phyloP scores from a whole-genome alignment of 2,113 vertebrate genomes.

The Chunga burmeisteri region DNA sequence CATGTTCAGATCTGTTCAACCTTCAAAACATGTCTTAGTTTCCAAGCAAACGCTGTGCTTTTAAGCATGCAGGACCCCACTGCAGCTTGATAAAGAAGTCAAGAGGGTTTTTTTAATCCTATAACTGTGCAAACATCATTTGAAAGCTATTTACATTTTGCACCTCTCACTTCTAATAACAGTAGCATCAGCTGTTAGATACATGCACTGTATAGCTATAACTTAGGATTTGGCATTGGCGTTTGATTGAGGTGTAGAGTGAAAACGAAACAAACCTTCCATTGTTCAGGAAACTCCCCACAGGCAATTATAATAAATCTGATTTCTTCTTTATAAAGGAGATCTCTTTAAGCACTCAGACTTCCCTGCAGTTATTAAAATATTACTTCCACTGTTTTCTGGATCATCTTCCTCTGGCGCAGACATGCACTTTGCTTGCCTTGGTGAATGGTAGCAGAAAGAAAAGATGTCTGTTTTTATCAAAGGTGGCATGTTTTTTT shows the following conservation, averaged over 20 bases:
- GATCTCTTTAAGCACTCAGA: neutral
- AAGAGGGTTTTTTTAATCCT: neutral
- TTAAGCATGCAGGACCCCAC: conserved; percentile 15
- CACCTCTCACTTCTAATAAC: neutral
- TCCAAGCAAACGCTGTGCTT: conserved; percentile 20
- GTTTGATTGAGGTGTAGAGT: conserved; percentile 31
- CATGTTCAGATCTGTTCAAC: conserved; percentile 53
- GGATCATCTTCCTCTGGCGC: conserved; percentile 10
- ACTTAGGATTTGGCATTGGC: conserved; percentile 30
- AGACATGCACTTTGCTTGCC: neutral
- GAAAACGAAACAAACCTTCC: conserved; percentile 11
- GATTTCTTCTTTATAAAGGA: conserved; percentile 34
- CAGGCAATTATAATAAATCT: conserved; percentile 28
- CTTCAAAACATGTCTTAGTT: conserved; percentile 57
- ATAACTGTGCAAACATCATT: conserved; percentile 12
- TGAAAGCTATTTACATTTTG: conserved; percentile 54
- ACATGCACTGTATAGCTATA: neutral
- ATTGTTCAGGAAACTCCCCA: conserved; percentile 25
- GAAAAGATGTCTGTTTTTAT: neutral
- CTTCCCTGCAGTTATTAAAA: conserved; percentile 41
- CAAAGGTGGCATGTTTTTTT: neutral
- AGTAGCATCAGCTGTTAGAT: conserved; percentile 25
- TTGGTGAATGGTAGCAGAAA: neutral
- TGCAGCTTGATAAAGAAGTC: neutral
- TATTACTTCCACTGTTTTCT: conserved; percentile 57